Conservation (phyloP, 2,888 invertebrate species). For the Diarsia rubi region DNA sequence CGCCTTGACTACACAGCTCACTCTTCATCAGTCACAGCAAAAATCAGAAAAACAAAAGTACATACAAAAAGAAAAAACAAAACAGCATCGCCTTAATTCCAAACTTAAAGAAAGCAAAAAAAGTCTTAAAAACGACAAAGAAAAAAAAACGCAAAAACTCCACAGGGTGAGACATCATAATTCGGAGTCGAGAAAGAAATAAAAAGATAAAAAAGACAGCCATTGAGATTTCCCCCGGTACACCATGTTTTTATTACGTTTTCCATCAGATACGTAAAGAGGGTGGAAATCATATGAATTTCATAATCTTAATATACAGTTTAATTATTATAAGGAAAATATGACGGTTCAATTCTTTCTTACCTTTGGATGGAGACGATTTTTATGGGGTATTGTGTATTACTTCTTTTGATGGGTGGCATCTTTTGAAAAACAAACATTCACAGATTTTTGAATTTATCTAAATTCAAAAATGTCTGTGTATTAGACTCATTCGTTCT, state of each 20-base stretch:
- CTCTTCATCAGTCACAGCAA: slow-evolving; percentile 33
- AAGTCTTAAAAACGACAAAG: slow-evolving; percentile 58
- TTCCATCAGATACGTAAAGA: slow-evolving; percentile 79
- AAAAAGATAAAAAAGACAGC: slow-evolving; percentile 77
- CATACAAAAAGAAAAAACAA: slow-evolving; percentile 26
- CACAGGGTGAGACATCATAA: slow-evolving; percentile 75
- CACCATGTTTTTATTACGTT: slow-evolving; percentile 81
- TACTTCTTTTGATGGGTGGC: neutral
- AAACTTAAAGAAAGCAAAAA: slow-evolving; percentile 58
- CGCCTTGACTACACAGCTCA: neutral
- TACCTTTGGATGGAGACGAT: slow-evolving; percentile 18
- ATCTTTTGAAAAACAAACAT: neutral
- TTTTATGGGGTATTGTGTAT: neutral
- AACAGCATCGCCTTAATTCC: slow-evolving; percentile 61
- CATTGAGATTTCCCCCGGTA: slow-evolving; percentile 84
- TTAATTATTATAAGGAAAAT: slow-evolving; percentile 59
- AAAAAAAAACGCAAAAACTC: slow-evolving; percentile 61
- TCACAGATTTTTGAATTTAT: too few relatives aligned
- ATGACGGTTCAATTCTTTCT: slow-evolving; percentile 19
- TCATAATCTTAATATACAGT: slow-evolving; percentile 62
- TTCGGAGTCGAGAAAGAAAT: slow-evolving; percentile 74
- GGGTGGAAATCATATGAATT: slow-evolving; percentile 67
- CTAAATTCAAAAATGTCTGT: too few relatives aligned
- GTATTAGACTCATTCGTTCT: too few relatives aligned
- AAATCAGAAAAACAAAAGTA: slow-evolving; percentile 1